phyloP scores from a whole-genome alignment of 2,113 vertebrate genomes.

The Alouatta palliata region DNA sequence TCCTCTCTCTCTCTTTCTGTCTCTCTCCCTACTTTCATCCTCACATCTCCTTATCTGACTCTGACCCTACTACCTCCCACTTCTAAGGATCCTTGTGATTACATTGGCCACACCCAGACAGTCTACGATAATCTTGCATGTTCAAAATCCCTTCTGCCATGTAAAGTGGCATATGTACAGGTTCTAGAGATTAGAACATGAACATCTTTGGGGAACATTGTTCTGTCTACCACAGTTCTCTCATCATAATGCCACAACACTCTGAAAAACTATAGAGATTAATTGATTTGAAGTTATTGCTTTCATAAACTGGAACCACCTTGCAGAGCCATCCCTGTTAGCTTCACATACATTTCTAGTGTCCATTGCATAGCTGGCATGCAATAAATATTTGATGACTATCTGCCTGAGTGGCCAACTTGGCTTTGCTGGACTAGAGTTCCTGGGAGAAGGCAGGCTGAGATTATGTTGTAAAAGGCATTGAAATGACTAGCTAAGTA shows the following conservation, averaged over 20 bases:
- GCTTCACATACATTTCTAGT: background rate
- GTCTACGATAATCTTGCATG: background rate
- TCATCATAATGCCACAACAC: background rate
- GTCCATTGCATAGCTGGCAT: background rate
- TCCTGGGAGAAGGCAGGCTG: background rate
- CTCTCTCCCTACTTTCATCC: background rate
- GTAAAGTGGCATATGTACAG: background rate
- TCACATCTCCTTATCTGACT: background rate
- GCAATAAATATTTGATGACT: background rate
- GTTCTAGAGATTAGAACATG: background rate
- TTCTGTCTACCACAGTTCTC: background rate
- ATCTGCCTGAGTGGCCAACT: background rate
- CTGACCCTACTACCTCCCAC: background rate
- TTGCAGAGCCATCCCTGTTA: background rate
- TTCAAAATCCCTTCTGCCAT: background rate
- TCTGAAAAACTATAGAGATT: background rate
- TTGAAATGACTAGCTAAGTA: background rate
- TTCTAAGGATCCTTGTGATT: background rate
- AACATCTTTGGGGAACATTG: background rate
- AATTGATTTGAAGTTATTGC: background rate
- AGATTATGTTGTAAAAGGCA: background rate
- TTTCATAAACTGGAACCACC: background rate
- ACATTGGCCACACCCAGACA: background rate
- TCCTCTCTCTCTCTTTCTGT: background rate
- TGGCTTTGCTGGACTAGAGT: background rate